Evolutionary conservation across 2,888 invertebrate species (phyloP).

Genomic region (Limenitis camilla): DNA sequence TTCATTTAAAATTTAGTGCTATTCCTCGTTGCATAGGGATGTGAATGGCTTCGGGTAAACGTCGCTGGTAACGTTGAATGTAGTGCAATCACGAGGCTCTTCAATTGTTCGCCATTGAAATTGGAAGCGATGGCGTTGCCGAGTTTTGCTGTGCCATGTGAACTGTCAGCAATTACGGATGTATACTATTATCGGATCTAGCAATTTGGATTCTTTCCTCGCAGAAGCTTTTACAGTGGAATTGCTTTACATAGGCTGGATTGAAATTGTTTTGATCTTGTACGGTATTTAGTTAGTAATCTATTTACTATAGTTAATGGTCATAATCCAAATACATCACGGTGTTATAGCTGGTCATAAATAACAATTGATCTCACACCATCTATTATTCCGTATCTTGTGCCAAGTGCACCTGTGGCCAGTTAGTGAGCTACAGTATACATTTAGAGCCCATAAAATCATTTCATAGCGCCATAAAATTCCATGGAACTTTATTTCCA

Average conservation of each 20-base stretch:
- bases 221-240: neutral
- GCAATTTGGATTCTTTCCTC: neutral
- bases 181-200: neutral
- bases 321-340: neutral
- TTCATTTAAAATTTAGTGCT: slow-evolving; percentile 13
- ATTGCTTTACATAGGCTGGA: neutral
- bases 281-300: neutral
- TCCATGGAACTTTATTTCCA: too few species aligned
- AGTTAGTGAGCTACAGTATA: slow-evolving; percentile 3
- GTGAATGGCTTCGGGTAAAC: slow-evolving; percentile 5
- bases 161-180: slow-evolving; percentile 6
- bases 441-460: neutral
- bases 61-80: slow-evolving; percentile 21
- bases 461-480: neutral
- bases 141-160: neutral
- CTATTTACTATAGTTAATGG: neutral
- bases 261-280: too few species aligned
- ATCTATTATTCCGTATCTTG: slow-evolving; percentile 10
- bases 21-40: slow-evolving; percentile 14
- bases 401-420: slow-evolving; percentile 10
- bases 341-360: slow-evolving; percentile 1
- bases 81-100: slow-evolving; percentile 29
- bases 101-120: slow-evolving; percentile 25
- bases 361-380: slow-evolving; percentile 6
- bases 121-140: slow-evolving; percentile 11